Base-by-base conservation (phyloP, 2,113 vertebrate genomes). In the Passer domesticus region DNA sequence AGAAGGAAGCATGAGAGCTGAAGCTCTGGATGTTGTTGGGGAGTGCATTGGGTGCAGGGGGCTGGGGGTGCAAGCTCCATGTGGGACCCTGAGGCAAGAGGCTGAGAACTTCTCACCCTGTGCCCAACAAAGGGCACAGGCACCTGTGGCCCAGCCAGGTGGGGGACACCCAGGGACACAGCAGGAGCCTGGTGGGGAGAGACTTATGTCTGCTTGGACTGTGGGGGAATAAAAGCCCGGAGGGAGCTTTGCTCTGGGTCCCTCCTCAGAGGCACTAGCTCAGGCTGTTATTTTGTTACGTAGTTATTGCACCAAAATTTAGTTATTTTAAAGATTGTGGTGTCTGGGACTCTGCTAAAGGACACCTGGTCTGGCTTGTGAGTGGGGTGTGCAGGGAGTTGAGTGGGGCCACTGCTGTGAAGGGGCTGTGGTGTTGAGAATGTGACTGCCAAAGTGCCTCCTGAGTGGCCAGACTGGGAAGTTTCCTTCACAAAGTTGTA, bases 331-430 rank as follows among this genome's bases (percentile, higher is more conserved):
- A 46, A 20, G 28, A 13, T 3, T 33, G 24, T 15, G 53, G 44
- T 46, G 33, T 53, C 16, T 60, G 53, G 7, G 33, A 12, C 13
- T 67, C 28, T 30, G 37, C 39, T 39, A 3, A 25, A 46, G 24
- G 28, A n/a, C 44, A 6, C 15, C 10, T 24, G 39, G 24, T 52
- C 19, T 67, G 50, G 12, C 19, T 66, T 66, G 59, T 52, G 60
- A 24, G 28, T 15, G 60, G 33, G 52, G 21, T 53, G 37, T 66
- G 33, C 11, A 50, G 46, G 33, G 31, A 18, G 6, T 3, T 14
- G 5, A 35, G n/a, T 0, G 0, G 15, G 31, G 44, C 9, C 37
- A 28, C 12, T 22, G 11, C 66, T 63, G 20, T 14, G 41, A 19
- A 70, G 16, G 16, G 20, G 13, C 16, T 41, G 27, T 31, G 9